These are phyloP conservation scores for Spea bombifrons DNA, from an alignment of 2,113 vertebrate genomes.

Conservation along the genomic window DNA sequence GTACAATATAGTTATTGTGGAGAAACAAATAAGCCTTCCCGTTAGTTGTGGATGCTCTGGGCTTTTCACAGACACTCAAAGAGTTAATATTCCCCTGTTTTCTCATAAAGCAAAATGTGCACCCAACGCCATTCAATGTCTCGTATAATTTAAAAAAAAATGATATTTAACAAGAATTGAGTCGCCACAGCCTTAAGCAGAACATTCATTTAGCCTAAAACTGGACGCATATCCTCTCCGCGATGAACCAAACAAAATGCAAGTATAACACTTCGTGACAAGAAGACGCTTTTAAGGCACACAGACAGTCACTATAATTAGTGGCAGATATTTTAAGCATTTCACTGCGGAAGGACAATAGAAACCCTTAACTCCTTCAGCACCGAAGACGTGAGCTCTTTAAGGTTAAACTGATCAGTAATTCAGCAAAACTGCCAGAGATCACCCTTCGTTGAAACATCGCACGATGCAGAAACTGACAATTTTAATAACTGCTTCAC, in stretches of 20 bases:
- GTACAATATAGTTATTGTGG: no score
- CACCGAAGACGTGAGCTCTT: no score
- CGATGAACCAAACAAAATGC: constrained; percentile 43
- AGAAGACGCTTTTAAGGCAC: constrained; percentile 45
- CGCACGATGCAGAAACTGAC: no score
- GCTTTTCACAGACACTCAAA: no score
- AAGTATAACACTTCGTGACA: constrained; percentile 54
- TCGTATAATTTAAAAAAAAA: constrained; percentile 57
- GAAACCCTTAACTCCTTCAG: no score
- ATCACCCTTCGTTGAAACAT: no score
- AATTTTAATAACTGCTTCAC: no score
- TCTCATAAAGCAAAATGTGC: constrained; percentile 50
- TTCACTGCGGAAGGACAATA: constrained; percentile 2
- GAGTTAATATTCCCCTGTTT: not conserved
- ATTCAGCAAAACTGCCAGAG: no score
- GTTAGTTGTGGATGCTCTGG: no score
- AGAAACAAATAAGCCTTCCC: no score
- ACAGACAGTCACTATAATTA: not conserved
- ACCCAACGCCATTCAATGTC: constrained; percentile 54
- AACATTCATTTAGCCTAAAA: constrained; percentile 54
- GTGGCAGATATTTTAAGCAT: not conserved
- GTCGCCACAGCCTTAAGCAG: constrained; percentile 55
- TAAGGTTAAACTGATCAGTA: no score
- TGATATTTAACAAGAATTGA: constrained; percentile 59
- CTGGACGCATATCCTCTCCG: constrained; percentile 50